Conservation (phyloP, 2,888 invertebrate species). For the Hermodice carunculata region DNA sequence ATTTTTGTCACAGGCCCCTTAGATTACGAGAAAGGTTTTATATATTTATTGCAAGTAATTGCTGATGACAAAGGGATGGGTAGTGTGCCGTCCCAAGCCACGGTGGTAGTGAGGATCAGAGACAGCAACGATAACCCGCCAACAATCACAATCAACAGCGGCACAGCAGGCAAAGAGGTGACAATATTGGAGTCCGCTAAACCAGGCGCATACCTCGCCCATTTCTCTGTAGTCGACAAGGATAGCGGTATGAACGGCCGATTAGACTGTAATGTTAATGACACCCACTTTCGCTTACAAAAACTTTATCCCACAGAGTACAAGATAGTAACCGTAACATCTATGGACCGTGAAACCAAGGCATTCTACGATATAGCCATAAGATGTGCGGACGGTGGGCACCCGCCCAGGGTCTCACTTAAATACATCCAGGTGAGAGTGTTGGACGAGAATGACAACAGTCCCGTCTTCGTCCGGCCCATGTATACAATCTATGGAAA, state of each 20-base stretch:
- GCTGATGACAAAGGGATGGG: conserved; percentile 47
- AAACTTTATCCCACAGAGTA: conserved; percentile 54
- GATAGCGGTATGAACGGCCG: conserved; percentile 89
- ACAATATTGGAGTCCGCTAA: conserved; percentile 87
- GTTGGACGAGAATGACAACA: conserved; percentile 92
- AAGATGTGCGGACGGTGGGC: conserved; percentile 78
- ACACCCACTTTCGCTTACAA: conserved; percentile 47
- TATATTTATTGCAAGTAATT: conserved; percentile 32
- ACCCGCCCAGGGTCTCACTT: conserved; percentile 80
- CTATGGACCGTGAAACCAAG: conserved; percentile 53
- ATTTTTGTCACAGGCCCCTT: conserved; percentile 30
- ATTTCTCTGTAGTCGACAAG: conserved; percentile 85
- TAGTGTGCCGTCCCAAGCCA: conserved; percentile 43
- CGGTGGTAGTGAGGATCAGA: conserved; percentile 47
- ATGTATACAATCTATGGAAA: conserved; percentile 41
- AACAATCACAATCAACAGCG: conserved; percentile 47
- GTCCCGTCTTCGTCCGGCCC: conserved; percentile 81
- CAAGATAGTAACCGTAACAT: conserved; percentile 70
- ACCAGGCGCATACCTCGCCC: conserved; percentile 77
- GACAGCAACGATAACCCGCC: conserved; percentile 58
- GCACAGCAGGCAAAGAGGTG: conserved; percentile 41
- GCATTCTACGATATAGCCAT: conserved; percentile 71
- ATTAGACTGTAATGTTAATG: conserved; percentile 71
- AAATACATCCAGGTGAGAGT: conserved; percentile 69
- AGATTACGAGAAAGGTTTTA: conserved; percentile 32